Conservation (phyloP, 30 jellyfish, hydroid and myxozoan genomes). For the Chrysaora quinquecirrha region DNA sequence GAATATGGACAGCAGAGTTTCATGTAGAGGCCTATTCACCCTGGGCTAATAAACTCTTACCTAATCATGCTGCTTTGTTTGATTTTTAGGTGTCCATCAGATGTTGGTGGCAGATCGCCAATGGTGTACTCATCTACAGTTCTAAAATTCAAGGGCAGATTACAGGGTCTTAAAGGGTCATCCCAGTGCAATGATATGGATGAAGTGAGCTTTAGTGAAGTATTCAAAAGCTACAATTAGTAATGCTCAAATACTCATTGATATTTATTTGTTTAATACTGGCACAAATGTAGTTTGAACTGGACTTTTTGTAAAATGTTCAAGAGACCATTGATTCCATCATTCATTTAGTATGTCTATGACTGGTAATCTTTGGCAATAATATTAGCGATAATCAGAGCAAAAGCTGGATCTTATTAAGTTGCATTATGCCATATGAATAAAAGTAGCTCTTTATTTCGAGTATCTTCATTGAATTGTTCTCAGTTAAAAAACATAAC, state of each 20-base stretch:
- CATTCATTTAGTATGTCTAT: background rate
- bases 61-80: too few species aligned
- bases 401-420: background rate
- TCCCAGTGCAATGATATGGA: constrained; percentile 66
- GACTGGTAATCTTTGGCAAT: background rate
- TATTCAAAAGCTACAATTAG: background rate
- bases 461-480: too few species aligned
- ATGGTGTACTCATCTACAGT: constrained; percentile 56
- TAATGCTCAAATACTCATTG: too few species aligned
- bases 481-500: too few species aligned
- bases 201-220: constrained; percentile 59
- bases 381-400: background rate
- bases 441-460: background rate
- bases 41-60: too few species aligned
- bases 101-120: background rate
- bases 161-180: constrained; percentile 16
- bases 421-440: background rate
- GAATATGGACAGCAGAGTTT: too few species aligned
- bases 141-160: constrained; percentile 23
- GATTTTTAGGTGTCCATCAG: background rate
- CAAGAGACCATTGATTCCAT: background rate
- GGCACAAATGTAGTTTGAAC: background rate
- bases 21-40: too few species aligned
- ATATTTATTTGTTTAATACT: background rate
- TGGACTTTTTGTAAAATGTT: background rate